phyloP scores from a whole-genome alignment of 2,888 invertebrate genomes.

The Ormyrus thymus region DNA sequence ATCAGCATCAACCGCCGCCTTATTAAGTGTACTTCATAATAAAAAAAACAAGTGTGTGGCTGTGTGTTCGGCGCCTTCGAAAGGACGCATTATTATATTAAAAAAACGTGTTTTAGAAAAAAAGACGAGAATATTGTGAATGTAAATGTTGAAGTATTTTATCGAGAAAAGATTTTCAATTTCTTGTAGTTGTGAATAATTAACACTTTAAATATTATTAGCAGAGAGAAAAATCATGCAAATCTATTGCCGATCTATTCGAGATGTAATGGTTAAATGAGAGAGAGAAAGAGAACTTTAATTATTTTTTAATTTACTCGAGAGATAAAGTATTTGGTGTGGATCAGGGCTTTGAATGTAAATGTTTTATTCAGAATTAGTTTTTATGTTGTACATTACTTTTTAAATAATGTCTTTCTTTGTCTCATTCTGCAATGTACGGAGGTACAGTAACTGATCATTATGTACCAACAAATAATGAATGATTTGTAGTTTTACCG shows the following conservation, averaged over 20 bases:
- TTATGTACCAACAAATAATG: constrained; percentile 45
- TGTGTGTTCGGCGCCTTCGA: constrained; percentile 42
- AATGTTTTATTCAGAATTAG: constrained; percentile 55
- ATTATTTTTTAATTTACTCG: constrained; percentile 51
- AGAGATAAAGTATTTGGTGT: constrained; percentile 47
- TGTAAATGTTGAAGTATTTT: constrained; percentile 55
- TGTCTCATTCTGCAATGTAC: constrained; percentile 53
- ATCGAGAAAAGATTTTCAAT: constrained; percentile 40
- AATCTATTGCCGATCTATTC: constrained; percentile 49
- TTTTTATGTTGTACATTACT: constrained; percentile 55
- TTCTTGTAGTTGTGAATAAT: constrained; percentile 47
- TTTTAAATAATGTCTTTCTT: constrained; percentile 48
- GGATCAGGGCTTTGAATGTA: constrained; percentile 53
- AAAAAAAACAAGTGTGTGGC: constrained; percentile 40
- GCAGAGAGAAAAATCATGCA: constrained; percentile 43
- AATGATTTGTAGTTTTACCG: constrained; percentile 56
- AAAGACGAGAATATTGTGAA: constrained; percentile 41
- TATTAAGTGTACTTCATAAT: constrained; percentile 69
- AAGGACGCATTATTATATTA: constrained; percentile 48
- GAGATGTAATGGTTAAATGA: constrained; percentile 43
- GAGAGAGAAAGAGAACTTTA: constrained; percentile 27
- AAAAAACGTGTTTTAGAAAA: constrained; percentile 31
- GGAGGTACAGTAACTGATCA: constrained; percentile 48
- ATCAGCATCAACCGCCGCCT: constrained; percentile 79
- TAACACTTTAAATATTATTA: constrained; percentile 41